A percentile compares a stretch with the other conserved stretches of the same genome.
phyloP scores from a whole-genome alignment of 2,797 vertebrate genomes.

The Nannoperca obscura region DNA sequence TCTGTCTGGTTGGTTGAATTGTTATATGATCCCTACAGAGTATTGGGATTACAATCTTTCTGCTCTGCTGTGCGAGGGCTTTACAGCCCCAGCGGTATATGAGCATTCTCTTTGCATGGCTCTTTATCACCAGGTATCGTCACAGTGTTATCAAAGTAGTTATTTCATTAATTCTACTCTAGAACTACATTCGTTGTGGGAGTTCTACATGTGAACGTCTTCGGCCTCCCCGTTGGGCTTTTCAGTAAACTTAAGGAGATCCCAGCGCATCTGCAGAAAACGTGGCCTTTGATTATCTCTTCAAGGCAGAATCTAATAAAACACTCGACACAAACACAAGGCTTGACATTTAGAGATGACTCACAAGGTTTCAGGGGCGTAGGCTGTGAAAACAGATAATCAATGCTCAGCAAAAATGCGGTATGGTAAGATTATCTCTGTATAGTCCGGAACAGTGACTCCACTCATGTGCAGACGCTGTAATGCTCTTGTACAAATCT shows the following conservation, averaged over 20 bases:
- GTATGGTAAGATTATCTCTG: slow-evolving; percentile 20
- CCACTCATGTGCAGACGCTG: neutral
- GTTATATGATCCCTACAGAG: neutral
- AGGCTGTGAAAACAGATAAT: slow-evolving; percentile 34
- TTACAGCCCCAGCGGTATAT: neutral
- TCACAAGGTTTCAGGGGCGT: slow-evolving; percentile 44
- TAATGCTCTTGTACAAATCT: slow-evolving; percentile 34
- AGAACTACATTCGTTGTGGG: neutral
- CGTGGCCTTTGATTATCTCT: slow-evolving; percentile 34
- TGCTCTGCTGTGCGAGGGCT: neutral
- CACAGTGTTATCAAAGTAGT: neutral
- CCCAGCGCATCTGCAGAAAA: slow-evolving; percentile 34
- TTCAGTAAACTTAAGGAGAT: slow-evolving; percentile 17
- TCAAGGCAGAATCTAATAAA: slow-evolving; percentile 31
- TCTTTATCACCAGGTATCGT: slow-evolving; percentile 7
- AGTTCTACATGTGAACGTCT: neutral
- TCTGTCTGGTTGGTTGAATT: slow-evolving; percentile 7
- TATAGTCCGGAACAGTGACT: neutral
- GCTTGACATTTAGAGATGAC: slow-evolving; percentile 56
- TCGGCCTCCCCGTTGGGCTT: neutral
- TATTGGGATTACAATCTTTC: neutral
- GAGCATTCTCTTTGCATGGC: neutral
- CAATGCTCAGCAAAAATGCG: slow-evolving; percentile 49
- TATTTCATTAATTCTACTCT: slow-evolving; percentile 11
- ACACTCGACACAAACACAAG: slow-evolving; percentile 23